These are phyloP conservation scores for Hirtodrosophila trivittata DNA, from an alignment of 2,888 invertebrate genomes.

Conservation along the genomic window DNA sequence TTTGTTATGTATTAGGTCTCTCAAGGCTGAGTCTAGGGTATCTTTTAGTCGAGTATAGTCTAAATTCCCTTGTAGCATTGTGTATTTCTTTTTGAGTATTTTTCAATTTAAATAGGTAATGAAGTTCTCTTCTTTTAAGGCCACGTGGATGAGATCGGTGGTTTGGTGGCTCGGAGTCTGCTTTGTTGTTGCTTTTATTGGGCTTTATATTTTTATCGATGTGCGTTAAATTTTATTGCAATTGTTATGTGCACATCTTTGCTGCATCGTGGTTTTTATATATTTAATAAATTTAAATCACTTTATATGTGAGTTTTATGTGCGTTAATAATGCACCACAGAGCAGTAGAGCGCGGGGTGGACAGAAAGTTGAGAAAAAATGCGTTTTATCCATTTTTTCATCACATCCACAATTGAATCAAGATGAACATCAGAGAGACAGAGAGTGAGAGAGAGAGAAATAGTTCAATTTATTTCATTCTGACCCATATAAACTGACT, in stretches of 20 bases:
- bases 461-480: slow-evolving; percentile 33
- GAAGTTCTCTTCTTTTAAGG: slow-evolving; percentile 60
- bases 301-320: slow-evolving; percentile 78
- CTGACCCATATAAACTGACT: slow-evolving; percentile 32
- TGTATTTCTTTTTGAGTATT: slow-evolving; percentile 8
- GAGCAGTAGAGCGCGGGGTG: not conserved
- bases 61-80: no score
- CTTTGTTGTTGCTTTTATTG: slow-evolving; percentile 65
- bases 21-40: no score
- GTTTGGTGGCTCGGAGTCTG: slow-evolving; percentile 14
- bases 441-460: not conserved
- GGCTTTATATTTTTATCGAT: slow-evolving; percentile 76
- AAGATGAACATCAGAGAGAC: slow-evolving; percentile 19
- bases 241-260: slow-evolving; percentile 78
- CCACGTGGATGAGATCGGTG: slow-evolving; percentile 23
- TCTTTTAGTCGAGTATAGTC: no score
- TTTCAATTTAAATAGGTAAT: slow-evolving; percentile 73
- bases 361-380: slow-evolving; percentile 2
- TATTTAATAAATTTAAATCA: slow-evolving; percentile 79
- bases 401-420: slow-evolving; percentile 36
- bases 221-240: slow-evolving; percentile 78
- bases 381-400: slow-evolving; percentile 30
- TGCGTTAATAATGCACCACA: slow-evolving; percentile 72
- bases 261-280: slow-evolving; percentile 60
- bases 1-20: no score